phyloP scores from a whole-genome alignment of 2,888 invertebrate species.

The Eupithecia tripunctaria region DNA sequence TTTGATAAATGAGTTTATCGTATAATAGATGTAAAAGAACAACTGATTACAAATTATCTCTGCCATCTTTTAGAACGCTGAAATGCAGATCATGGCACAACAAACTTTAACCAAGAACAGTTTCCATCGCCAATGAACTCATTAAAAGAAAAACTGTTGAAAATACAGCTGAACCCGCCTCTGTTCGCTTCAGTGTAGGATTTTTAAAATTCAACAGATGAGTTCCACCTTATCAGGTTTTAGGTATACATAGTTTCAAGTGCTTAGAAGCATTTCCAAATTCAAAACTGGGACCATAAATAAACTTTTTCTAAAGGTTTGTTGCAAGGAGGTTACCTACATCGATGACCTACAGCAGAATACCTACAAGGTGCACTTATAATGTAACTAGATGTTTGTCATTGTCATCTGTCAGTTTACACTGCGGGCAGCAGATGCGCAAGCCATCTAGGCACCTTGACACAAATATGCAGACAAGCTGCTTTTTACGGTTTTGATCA shows the following conservation, averaged over 20 bases:
- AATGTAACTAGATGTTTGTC: conserved; percentile 3
- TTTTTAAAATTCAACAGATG: neutral
- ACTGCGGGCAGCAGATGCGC: conserved; percentile 28
- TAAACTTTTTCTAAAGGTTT: neutral
- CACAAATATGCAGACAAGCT: conserved; percentile 18
- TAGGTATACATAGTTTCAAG: too few species aligned
- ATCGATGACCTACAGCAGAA: neutral
- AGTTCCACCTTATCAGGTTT: too few species aligned
- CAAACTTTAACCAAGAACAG: neutral
- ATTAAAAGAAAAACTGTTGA: conserved; percentile 1
- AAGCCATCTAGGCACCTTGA: conserved; percentile 28
- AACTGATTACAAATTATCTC: neutral
- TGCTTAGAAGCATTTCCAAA: neutral
- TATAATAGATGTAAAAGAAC: neutral
- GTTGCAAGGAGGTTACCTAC: neutral
- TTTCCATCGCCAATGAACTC: neutral
- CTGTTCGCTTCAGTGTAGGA: neutral
- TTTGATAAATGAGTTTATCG: conserved; percentile 3
- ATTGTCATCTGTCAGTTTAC: conserved; percentile 26
- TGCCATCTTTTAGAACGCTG: neutral
- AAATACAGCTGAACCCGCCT: neutral
- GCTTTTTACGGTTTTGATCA: conserved; percentile 15
- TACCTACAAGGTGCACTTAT: conserved; percentile 3
- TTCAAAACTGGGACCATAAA: neutral
- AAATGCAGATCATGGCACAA: neutral